These are phyloP conservation scores for Diabrotica balteata DNA, from an alignment of 2,888 invertebrate species.

Conservation along the genomic window DNA sequence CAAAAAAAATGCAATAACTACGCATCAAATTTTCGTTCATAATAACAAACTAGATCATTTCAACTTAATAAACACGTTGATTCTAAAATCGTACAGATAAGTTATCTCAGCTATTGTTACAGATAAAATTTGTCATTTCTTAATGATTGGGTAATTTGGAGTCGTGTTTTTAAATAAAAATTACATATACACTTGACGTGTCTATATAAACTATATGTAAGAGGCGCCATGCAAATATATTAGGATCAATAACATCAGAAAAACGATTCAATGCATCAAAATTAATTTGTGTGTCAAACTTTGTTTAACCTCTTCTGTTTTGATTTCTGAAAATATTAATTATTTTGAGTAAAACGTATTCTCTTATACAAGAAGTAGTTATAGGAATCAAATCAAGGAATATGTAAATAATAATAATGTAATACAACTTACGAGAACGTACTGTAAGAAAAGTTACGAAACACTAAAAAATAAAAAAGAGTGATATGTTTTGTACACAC, in stretches of 20 bases:
- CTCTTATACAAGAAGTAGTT: too few relatives aligned
- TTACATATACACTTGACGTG: constrained; percentile 11
- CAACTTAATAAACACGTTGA: constrained; percentile 9
- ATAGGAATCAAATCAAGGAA: too few relatives aligned
- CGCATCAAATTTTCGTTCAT: constrained; percentile 12
- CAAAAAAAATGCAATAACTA: constrained; percentile 2
- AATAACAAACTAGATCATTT: constrained; percentile 5
- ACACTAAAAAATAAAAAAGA: too few relatives aligned
- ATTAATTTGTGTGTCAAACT: too few relatives aligned
- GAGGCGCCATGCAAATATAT: constrained; percentile 12
- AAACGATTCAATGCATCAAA: neutral
- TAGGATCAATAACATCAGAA: constrained; percentile 8
- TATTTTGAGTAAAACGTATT: too few relatives aligned
- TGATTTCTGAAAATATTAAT: too few relatives aligned
- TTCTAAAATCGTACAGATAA: constrained; percentile 19
- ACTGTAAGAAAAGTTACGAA: too few relatives aligned
- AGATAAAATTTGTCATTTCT: constrained; percentile 32
- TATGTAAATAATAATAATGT: too few relatives aligned
- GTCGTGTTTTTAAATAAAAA: constrained; percentile 8
- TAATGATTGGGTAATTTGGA: constrained; percentile 22
- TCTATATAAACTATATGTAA: constrained; percentile 9
- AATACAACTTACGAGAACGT: too few relatives aligned
- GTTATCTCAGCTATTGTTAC: constrained; percentile 32
- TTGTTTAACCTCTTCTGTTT: too few relatives aligned
- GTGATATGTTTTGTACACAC: too few relatives aligned